Base-by-base conservation (phyloP, 2,797 vertebrate species). In the Sarcophilus harrisii region DNA sequence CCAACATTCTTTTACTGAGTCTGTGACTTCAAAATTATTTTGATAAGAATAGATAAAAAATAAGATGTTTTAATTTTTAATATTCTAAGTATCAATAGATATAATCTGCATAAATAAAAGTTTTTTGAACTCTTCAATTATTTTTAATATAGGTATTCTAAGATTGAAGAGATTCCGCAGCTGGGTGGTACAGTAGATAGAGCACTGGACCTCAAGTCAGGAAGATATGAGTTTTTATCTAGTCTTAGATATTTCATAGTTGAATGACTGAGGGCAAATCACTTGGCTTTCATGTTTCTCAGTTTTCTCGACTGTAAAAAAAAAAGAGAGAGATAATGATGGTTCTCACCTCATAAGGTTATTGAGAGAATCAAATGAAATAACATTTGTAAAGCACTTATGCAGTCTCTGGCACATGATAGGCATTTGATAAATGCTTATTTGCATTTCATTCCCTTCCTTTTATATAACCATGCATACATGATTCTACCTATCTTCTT, bases 121-220 rank as follows among this genome's bases (percentile, higher is more conserved):
- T 12, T 81, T 8, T 81, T 21, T 73, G 5, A 29, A 24, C 21
- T 49, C 21, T 9, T 87, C 38, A 87, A 11, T 87, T 87, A 27
- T 87, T 87, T 87, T 87, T 27, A 87, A 87, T 21, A 73, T 8
- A 38, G 16, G 21, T 81, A 3, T 38, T 81, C 66, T 45, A 38
- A 45, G 18, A 21, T 24, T 81, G n/a, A 81, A 81, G n/a, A 18
- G 8, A 16, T 81, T 81, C 66, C 45, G 9, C 66, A 81, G 8
- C n/a, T 58, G 21, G 4, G 0, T 14, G 4, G 12, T 45, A 0
- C 0, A 0, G 8, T 30, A 45, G 14, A 54, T 62, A 57, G 21
- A 81, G n/a, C 21, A 10, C 27, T 30, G 10, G 16, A 2, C 58
- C 28, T 54, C 28, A 1, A 52, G 21, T 57, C 38, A 62, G 18